Evolutionary conservation across 2,113 vertebrate species (phyloP), one percentile per base, ranked within the genome.

Genomic region (Salvelinus fontinalis): DNA sequence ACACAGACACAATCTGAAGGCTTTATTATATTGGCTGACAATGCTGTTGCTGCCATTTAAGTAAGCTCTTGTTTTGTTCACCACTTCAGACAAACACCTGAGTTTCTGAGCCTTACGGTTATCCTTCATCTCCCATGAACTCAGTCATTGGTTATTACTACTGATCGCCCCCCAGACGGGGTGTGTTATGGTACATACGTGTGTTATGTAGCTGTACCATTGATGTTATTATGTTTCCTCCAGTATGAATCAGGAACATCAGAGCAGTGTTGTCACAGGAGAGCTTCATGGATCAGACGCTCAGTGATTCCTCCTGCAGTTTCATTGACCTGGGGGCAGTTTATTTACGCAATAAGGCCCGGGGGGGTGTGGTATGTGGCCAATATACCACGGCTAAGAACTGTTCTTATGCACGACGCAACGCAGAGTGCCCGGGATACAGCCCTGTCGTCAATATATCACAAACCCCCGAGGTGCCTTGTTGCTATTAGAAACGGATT

Each of bases 221-320:
- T 92, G 92, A 94, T 93, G 93, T 89, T 88, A 78, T 86, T 86
- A 89, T 86, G 90, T 84, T 83, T 90, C 85, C 87, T 88, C 86
- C 62, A 44, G 39, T 11, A 44, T 44, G 39, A 44, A 85, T 84
- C 88, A 85, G 81, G 82, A 90, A 90, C 85, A 80, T 89, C 39
- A 44, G 85, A 89, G 86, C 74, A 83, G 77, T 81, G 86, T 87
- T 90, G 86, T 83, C 74, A 89, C 39, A 44, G 39, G 9, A 44
- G 9, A 44, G 9, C 39, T 44, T 44, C 86, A 91, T 88, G 87
- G 77, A 71, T n/a, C 83, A 90, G 91, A 92, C 87, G 79, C 59
- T 31, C 81, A 48, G 79, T 79, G 87, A 90, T 90, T 90, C 87
- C 79, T 86, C 78, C 83, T 73, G 83, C 87, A 84, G 88, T 68